phyloP scores from a whole-genome alignment of 2,113 vertebrate genomes.

The Nycticryphes semicollaris region DNA sequence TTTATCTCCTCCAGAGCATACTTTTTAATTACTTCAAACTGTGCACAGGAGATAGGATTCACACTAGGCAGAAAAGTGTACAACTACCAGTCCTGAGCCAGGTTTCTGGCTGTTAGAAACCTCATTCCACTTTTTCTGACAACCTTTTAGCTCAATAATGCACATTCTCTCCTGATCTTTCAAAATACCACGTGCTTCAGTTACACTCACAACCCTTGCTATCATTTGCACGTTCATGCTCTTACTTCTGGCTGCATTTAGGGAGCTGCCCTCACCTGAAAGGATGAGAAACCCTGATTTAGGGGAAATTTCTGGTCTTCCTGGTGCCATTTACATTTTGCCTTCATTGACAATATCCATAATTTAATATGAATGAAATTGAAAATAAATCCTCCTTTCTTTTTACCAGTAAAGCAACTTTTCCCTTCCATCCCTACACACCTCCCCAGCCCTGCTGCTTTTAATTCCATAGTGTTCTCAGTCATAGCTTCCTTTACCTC shows the following conservation, averaged over 20 bases:
- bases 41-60: background rate
- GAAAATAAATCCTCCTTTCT: background rate
- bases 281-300: background rate
- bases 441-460: background rate
- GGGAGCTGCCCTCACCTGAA: background rate
- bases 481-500: background rate
- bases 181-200: fast-evolving
- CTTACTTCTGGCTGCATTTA: background rate
- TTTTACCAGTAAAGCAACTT: background rate
- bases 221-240: background rate
- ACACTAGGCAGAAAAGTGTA: background rate
- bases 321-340: background rate
- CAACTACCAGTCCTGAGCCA: background rate
- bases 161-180: background rate
- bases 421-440: background rate
- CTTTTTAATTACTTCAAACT: background rate
- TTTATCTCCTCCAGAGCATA: background rate
- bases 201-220: background rate
- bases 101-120: fast-evolving
- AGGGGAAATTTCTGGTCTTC: background rate
- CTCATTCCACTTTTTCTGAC: background rate
- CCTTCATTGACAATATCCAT: background rate
- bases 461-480: background rate
- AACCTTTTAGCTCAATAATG: background rate
- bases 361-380: background rate